Evolutionary conservation across 2,113 vertebrate species (phyloP).

Genomic region (Todiramphus chloris): DNA sequence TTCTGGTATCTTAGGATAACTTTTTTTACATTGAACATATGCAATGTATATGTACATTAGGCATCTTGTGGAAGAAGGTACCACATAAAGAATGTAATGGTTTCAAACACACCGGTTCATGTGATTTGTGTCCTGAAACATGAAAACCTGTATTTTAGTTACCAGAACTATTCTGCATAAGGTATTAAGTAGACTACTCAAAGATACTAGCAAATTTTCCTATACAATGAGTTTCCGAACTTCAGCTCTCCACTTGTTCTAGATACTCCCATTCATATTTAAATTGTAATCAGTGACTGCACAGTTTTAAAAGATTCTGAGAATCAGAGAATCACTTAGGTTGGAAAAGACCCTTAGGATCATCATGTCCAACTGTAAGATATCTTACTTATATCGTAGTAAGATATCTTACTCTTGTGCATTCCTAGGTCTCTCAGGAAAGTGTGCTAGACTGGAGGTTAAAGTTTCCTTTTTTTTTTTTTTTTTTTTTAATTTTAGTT

Average conservation of each 20-base stretch:
- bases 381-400: not conserved
- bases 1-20: not conserved
- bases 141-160: not conserved
- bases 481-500: not conserved
- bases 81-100: not conserved
- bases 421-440: not conserved
- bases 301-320: not conserved
- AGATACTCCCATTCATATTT: not conserved
- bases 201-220: not conserved
- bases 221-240: not conserved
- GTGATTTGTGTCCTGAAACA: not conserved
- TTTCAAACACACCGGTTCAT: not conserved
- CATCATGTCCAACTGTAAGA: fast-evolving
- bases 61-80: not conserved
- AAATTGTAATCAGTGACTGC: not conserved
- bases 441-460: not conserved
- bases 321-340: not conserved
- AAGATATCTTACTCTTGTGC: not conserved
- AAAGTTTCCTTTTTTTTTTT: not conserved
- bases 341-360: not conserved
- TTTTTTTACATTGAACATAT: not conserved
- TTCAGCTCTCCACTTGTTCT: not conserved
- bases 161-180: not conserved
- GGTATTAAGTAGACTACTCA: not conserved
- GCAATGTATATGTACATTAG: not conserved